Base-by-base conservation (phyloP, 2,797 vertebrate genomes). In the Spinus pinus region DNA sequence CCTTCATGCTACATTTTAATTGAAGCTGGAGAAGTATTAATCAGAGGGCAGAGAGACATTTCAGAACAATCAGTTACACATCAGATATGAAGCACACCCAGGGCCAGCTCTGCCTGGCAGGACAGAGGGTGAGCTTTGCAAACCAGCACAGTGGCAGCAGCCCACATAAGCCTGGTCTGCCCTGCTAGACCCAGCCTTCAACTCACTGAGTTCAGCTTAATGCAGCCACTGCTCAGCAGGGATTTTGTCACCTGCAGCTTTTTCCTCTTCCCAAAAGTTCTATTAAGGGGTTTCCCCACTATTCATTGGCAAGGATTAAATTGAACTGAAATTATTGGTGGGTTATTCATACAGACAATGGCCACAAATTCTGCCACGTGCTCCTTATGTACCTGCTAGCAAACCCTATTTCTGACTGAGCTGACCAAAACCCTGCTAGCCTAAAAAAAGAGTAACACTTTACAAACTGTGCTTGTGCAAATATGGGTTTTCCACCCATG, bases 1-100 rank as follows among this genome's bases (percentile, higher is more conserved):
- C 65, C 81, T 96, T 95, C 90, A 93, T 74, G 90, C 61, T 91
- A 82, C 42, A 35, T 91, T 96, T 96, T 97, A 97, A 96, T 86
- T 97, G 95, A 87, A 92, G 69, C 53, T 86, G 75, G 60, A 88
- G 85, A 81, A 88, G 72, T 60, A 87, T 87, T 96, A 95, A 96
- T 95, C 96, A 97, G 83, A 82, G 90, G 83, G 67, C 90, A 93
- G 75, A 66, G 77, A 94, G 80, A 90, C 14, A 1, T 92, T 95
- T 88, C 69, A 60, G 93, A 89, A 93, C 85, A 87, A 87, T 90
- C 91, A 92, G 93, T 91, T 78, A 46, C 82, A 85, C 74, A 83
- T 18, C 70, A 83, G 80, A 71, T 54, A 50, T 0, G 78, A 92
- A 69, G 80, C 25, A 61, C 21, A 35, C 20, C 51, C 81, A 71